phyloP scores from a whole-genome alignment of 2,888 invertebrate genomes.

The Aleiodes testaceus region DNA sequence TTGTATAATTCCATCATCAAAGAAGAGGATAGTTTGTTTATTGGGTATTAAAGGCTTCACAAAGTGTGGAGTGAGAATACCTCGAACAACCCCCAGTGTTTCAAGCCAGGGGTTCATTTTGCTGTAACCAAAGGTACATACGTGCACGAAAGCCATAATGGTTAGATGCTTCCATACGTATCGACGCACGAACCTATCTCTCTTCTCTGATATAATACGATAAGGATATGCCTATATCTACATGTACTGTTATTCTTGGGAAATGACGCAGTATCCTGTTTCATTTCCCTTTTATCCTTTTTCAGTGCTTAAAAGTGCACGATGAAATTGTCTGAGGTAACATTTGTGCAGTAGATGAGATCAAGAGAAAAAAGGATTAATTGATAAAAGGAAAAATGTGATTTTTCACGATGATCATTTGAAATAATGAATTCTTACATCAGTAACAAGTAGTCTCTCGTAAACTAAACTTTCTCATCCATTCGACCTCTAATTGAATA shows the following conservation, averaged over 20 bases:
- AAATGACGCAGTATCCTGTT: not conserved
- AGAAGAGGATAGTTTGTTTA: not conserved
- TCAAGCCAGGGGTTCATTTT: slow-evolving; percentile 14
- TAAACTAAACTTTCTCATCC: too few species aligned
- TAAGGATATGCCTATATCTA: not conserved
- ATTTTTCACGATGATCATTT: too few species aligned
- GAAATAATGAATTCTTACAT: too few species aligned
- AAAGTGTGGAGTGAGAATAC: not conserved
- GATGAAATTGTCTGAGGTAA: too few species aligned
- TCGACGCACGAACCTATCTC: slow-evolving; percentile 28
- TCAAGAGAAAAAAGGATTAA: too few species aligned
- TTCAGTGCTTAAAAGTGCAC: not conserved
- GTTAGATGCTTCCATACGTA: slow-evolving; percentile 28
- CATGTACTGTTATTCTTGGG: not conserved
- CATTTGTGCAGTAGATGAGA: too few species aligned
- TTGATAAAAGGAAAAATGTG: too few species aligned
- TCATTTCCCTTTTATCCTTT: not conserved
- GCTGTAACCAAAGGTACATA: slow-evolving; percentile 13
- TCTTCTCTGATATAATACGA: not conserved
- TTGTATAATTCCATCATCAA: slow-evolving; percentile 14
- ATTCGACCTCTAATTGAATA: too few species aligned
- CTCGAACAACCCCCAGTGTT: not conserved
- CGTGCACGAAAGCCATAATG: slow-evolving; percentile 18
- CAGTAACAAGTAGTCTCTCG: too few species aligned
- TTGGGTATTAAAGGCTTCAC: not conserved